Percentiles rank a stretch among this genome's conserved stretches.
These are phyloP conservation scores for Alca torda DNA, from an alignment of 2,797 vertebrate genomes.

Conservation along the genomic window DNA sequence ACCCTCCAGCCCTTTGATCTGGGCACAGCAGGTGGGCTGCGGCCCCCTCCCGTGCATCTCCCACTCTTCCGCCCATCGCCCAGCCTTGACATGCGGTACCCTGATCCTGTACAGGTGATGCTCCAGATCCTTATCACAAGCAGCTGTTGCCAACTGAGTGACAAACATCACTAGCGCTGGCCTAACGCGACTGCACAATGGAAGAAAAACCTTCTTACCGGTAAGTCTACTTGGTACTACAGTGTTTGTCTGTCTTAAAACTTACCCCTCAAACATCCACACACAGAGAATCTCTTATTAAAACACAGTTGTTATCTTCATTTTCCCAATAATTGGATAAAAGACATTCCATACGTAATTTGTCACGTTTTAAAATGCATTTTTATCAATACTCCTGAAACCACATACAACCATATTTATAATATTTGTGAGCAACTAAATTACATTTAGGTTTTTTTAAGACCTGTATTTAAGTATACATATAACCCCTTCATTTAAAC, in stretches of 20 bases:
- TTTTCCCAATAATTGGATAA: neutral
- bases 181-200: rapidly evolving
- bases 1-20: slow-evolving; percentile 81
- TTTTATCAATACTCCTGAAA: slow-evolving; percentile 26
- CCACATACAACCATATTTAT: slow-evolving; percentile 19
- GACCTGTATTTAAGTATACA: slow-evolving; percentile 56
- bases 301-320: neutral
- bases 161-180: neutral
- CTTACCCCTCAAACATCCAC: neutral
- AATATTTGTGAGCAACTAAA: slow-evolving; percentile 37
- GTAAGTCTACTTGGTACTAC: neutral
- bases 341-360: neutral
- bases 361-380: neutral
- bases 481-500: slow-evolving; percentile 61
- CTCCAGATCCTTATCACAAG: slow-evolving; percentile 36
- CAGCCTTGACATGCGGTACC: slow-evolving; percentile 63
- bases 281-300: neutral
- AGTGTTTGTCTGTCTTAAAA: neutral
- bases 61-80: slow-evolving; percentile 63
- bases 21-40: slow-evolving; percentile 79
- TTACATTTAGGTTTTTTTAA: slow-evolving; percentile 61
- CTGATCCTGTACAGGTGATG: slow-evolving; percentile 73
- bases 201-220: neutral
- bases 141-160: slow-evolving; percentile 72
- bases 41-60: slow-evolving; percentile 73